Conservation (phyloP, 2,113 vertebrate genomes). For the Hiodon alosoides region DNA sequence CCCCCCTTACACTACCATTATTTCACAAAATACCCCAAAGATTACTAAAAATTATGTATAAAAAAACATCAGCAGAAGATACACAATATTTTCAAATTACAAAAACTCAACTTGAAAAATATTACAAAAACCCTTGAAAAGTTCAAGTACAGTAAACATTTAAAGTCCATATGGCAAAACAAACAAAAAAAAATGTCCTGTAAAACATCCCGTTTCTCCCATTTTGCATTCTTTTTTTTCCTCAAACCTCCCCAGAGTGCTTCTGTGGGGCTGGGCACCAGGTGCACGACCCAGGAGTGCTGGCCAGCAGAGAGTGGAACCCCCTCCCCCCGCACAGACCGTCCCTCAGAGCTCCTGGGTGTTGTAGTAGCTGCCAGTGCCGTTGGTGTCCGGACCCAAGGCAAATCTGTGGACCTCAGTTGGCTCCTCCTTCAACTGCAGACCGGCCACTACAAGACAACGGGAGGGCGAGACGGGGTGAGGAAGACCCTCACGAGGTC, state of each 20-base stretch:
- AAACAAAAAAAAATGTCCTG: conserved; percentile 56
- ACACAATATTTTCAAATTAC: conserved; percentile 75
- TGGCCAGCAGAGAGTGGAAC: conserved; percentile 36
- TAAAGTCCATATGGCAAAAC: conserved; percentile 73
- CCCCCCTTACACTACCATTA: conserved; percentile 6
- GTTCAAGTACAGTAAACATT: conserved; percentile 96
- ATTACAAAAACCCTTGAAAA: conserved; percentile 82
- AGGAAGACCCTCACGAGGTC: not conserved
- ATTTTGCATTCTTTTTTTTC: conserved; percentile 42
- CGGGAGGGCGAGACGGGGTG: not conserved
- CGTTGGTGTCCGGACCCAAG: conserved; percentile 94
- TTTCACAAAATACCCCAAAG: conserved; percentile 30
- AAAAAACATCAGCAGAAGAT: conserved; percentile 56
- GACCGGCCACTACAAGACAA: conserved; percentile 61
- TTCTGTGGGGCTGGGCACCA: no score
- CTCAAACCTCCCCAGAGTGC: no score
- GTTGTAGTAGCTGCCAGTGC: conserved; percentile 93
- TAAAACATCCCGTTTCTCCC: conserved; percentile 39
- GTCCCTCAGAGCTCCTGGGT: conserved; percentile 83
- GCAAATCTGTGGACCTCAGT: conserved; percentile 84
- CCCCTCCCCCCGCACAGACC: conserved; percentile 26
- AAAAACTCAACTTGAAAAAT: conserved; percentile 55
- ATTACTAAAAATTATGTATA: conserved; percentile 24
- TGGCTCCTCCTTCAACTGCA: conserved; percentile 87
- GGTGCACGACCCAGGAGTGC: conserved; percentile 24